These are phyloP conservation scores for Gallinago nigripennis DNA, from an alignment of 2,797 vertebrate species.

Conservation along the genomic window DNA sequence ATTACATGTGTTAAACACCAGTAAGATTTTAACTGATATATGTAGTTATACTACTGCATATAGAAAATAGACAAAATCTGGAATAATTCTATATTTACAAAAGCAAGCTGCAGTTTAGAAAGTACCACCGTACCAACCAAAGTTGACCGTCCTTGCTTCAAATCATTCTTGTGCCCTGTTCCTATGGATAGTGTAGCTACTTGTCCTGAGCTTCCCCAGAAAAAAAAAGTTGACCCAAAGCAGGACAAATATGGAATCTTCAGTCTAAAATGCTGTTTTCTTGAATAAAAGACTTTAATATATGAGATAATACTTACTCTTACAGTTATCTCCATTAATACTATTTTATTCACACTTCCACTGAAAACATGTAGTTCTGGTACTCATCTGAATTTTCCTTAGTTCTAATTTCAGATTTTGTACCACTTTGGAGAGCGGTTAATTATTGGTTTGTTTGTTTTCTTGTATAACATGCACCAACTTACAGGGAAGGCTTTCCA, in stretches of 20 bases:
- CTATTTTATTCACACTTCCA: neutral
- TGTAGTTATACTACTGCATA: neutral
- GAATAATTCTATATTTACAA: neutral
- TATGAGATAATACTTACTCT: neutral
- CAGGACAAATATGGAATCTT: neutral
- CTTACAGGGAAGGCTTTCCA: constrained; percentile 84
- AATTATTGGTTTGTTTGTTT: neutral
- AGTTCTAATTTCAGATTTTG: neutral
- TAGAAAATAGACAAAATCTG: neutral
- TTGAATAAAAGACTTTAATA: neutral
- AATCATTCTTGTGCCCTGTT: neutral
- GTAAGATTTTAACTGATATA: neutral
- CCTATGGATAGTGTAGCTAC: neutral
- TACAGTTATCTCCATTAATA: neutral
- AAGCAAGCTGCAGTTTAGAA: neutral
- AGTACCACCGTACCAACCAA: neutral
- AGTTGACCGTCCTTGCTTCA: neutral
- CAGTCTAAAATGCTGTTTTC: neutral
- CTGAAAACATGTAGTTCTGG: neutral
- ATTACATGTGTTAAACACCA: neutral
- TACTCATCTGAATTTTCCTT: neutral
- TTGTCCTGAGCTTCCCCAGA: neutral
- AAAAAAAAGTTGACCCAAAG: neutral
- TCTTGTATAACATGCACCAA: neutral
- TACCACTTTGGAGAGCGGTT: neutral